Conservation (phyloP, 53 echinoderm and acorn worm genomes). For the Paracentrotus lividus region DNA sequence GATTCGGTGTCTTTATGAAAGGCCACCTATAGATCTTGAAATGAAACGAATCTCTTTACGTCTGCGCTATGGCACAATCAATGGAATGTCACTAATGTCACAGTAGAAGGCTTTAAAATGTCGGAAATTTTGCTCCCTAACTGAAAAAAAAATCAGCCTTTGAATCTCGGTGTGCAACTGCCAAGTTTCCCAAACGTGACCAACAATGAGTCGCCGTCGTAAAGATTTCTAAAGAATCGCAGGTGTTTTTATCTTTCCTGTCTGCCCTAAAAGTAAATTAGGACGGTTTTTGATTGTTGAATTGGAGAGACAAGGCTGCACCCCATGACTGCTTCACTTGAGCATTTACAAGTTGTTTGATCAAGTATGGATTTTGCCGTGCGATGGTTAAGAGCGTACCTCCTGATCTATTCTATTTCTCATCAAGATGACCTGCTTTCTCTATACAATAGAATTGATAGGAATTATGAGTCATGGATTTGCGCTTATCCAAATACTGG, state of each 20-base stretch:
- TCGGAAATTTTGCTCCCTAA: background rate
- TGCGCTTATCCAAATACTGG: slow-evolving; percentile 10
- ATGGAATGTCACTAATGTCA: slow-evolving; percentile 49
- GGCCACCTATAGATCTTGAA: background rate
- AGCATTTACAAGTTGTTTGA: slow-evolving; percentile 34
- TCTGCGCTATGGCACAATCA: slow-evolving; percentile 21
- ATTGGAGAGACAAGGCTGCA: slow-evolving; percentile 23
- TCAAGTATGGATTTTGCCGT: slow-evolving; percentile 43
- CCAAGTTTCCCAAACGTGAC: slow-evolving; percentile 54
- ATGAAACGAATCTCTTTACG: slow-evolving; percentile 1
- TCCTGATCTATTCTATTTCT: slow-evolving; percentile 39
- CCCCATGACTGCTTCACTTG: background rate
- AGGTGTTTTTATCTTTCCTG: slow-evolving; percentile 34
- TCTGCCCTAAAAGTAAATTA: slow-evolving; percentile 45
- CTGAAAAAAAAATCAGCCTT: background rate
- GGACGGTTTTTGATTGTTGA: slow-evolving; percentile 23
- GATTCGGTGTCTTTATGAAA: background rate
- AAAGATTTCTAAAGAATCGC: slow-evolving; percentile 2
- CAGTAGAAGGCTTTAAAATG: background rate
- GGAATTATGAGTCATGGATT: slow-evolving; percentile 55
- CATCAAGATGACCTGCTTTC: slow-evolving; percentile 42
- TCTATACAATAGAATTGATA: background rate
- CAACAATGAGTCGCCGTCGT: background rate
- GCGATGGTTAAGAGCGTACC: slow-evolving; percentile 31
- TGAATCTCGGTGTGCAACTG: slow-evolving; percentile 6